These are phyloP conservation scores for Limnothrissa miodon DNA, from an alignment of 2,113 vertebrate genomes.

Conservation along the genomic window DNA sequence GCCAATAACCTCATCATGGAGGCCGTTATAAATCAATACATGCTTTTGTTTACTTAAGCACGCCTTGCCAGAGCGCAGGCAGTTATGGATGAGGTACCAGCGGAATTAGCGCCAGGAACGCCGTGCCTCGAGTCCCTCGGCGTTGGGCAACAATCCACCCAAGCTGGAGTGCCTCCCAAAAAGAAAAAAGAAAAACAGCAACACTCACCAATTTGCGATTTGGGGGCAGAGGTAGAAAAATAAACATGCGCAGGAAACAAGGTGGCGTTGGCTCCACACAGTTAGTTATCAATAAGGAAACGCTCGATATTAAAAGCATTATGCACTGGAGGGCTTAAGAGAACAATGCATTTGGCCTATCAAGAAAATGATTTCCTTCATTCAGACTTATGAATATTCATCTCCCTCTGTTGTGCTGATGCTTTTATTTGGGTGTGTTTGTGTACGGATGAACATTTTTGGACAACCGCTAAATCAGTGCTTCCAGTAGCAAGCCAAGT, in stretches of 20 bases:
- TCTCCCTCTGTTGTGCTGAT: slow-evolving; percentile 51
- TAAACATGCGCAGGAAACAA: slow-evolving; percentile 29
- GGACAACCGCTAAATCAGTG: neutral
- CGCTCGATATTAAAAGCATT: slow-evolving; percentile 52
- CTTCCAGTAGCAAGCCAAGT: neutral
- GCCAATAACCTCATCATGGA: slow-evolving; percentile 66
- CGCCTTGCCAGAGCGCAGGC: slow-evolving; percentile 54
- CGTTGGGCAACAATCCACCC: slow-evolving; percentile 47
- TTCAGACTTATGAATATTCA: slow-evolving; percentile 67
- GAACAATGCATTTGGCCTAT: slow-evolving; percentile 55
- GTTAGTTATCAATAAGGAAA: slow-evolving; percentile 55
- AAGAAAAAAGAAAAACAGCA: slow-evolving; percentile 38
- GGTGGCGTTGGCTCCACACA: slow-evolving; percentile 23
- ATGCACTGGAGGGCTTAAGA: slow-evolving; percentile 53
- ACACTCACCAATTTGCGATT: slow-evolving; percentile 54
- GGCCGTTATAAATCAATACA: slow-evolving; percentile 67
- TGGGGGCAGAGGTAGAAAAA: slow-evolving; percentile 45
- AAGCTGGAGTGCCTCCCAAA: slow-evolving; percentile 52
- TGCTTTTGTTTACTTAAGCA: slow-evolving; percentile 63
- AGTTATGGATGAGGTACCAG: slow-evolving; percentile 66
- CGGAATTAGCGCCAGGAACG: slow-evolving; percentile 53
- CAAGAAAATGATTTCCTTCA: slow-evolving; percentile 54
- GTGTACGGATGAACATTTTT: neutral
- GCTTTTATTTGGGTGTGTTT: slow-evolving; percentile 56
- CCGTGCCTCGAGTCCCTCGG: slow-evolving; percentile 9